Evolutionary conservation across 2,113 vertebrate genomes (phyloP), one percentile per base, ranked within the genome.

Genomic region (Recurvirostra avosetta): DNA sequence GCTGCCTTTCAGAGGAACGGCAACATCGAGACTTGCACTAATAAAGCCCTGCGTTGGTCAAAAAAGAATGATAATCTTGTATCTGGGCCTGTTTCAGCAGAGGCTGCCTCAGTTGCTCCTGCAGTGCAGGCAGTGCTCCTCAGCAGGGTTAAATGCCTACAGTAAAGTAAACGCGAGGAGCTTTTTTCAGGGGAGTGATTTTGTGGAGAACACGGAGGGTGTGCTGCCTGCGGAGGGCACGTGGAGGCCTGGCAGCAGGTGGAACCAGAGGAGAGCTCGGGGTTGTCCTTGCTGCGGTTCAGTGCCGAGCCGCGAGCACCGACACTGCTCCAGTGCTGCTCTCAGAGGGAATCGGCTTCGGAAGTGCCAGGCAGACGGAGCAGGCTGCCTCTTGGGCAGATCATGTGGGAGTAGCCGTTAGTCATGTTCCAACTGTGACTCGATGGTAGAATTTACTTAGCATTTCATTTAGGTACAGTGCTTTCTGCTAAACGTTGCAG

Each of bases 401-500:
- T 26, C 0, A 0, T 12, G 32, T 10, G 38, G 5, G n/a, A 5
- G 10, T 0, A 18, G 53, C 71, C 17, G 53, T 58, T 20, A 17
- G 45, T 49, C 8, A 0, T 21, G 27, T 43, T 52, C 55, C n/a
- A n/a, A 0, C 38, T 11, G 1, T n/a, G 86, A 29, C 27, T 22
- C 14, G 14, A 0, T 5, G 73, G 9, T 27, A 38, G 65, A 34
- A 55, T 59, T 63, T 12, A 10, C 15, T 45, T 3, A 52, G 49
- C 5, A 1, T 56, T 88, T 72, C 8, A 1, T 59, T 40, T 10
- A 27, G 25, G 52, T 67, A 1, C 34, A 5, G 7, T 30, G 59
- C 26, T 40, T 41, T 38, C 66, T 78, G 75, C 73, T 78, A 6
- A 79, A 8, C 12, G 0, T 4, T 40, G 50, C 65, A 22, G 23